phyloP scores from a whole-genome alignment of 1,140 invertebrate genomes.

The Sitodiplosis mosellana region DNA sequence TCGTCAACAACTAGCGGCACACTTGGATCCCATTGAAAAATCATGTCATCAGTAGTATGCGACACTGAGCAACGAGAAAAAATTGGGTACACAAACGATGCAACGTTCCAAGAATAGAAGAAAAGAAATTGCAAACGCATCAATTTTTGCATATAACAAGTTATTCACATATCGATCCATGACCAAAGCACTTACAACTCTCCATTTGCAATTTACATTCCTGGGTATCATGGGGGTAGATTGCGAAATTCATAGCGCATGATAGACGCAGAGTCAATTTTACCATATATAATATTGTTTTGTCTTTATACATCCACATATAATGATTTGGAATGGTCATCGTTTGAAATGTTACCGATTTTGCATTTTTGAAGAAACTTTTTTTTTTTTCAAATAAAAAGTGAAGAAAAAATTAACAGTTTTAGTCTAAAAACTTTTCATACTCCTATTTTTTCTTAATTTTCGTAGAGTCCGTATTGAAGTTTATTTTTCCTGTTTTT shows the following conservation, averaged over 20 bases:
- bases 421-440: no score
- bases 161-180: not conserved
- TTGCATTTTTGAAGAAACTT: conserved; percentile 79
- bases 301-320: conserved; percentile 77
- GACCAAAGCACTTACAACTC: conserved; percentile 56
- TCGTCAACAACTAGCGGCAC: conserved; percentile 72
- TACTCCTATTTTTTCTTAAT: no score
- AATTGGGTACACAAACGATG: not conserved
- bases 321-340: conserved; percentile 92
- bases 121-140: no score
- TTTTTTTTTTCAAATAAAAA: no score
- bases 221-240: conserved; percentile 79
- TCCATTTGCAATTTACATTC: conserved; percentile 83
- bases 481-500: no score
- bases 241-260: conserved; percentile 85
- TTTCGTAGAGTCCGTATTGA: no score
- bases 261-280: conserved; percentile 74
- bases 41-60: conserved; percentile 63
- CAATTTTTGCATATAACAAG: not conserved
- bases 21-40: conserved; percentile 76
- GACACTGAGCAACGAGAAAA: conserved; percentile 37
- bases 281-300: conserved; percentile 77
- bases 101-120: not conserved
- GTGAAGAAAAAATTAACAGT: no score
- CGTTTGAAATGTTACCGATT: conserved; percentile 81